phyloP scores from a whole-genome alignment of 2,888 invertebrate genomes.

The Polyommatus icarus region DNA sequence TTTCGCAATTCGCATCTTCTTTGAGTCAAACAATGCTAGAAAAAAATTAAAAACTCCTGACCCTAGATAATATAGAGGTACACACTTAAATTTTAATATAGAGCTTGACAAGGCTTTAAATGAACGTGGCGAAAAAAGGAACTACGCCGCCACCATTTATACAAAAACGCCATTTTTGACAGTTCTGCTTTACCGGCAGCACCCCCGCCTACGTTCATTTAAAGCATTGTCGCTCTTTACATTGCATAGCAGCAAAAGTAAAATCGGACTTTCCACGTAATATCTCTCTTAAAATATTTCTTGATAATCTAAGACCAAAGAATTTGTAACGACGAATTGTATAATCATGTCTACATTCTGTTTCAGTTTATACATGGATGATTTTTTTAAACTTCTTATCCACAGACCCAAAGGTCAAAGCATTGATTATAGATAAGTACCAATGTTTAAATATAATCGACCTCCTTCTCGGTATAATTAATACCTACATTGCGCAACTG shows the following conservation, averaged over 20 bases:
- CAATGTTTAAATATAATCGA: background rate
- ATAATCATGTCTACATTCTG: background rate
- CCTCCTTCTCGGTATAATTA: background rate
- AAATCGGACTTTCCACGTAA: background rate
- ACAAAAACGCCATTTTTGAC: too few relatives aligned
- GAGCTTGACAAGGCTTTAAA: too few relatives aligned
- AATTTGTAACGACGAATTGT: background rate
- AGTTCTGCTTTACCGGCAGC: too few relatives aligned
- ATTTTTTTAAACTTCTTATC: background rate
- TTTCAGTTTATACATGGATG: background rate
- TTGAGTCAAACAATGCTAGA: too few relatives aligned
- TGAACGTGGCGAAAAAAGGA: too few relatives aligned
- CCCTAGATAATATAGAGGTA: too few relatives aligned
- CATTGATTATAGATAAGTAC: background rate
- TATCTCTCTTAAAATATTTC: background rate
- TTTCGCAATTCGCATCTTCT: background rate
- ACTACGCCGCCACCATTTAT: too few relatives aligned
- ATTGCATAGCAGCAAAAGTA: too few relatives aligned
- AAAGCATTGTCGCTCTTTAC: too few relatives aligned
- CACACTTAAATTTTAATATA: too few relatives aligned
- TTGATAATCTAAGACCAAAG: background rate
- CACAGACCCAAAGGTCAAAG: background rate
- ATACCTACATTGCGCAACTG: constrained; percentile 8
- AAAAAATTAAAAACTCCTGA: too few relatives aligned
- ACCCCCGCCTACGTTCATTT: too few relatives aligned